Base-by-base conservation (phyloP, 2,888 invertebrate genomes). In the Heliconius ethilla region DNA sequence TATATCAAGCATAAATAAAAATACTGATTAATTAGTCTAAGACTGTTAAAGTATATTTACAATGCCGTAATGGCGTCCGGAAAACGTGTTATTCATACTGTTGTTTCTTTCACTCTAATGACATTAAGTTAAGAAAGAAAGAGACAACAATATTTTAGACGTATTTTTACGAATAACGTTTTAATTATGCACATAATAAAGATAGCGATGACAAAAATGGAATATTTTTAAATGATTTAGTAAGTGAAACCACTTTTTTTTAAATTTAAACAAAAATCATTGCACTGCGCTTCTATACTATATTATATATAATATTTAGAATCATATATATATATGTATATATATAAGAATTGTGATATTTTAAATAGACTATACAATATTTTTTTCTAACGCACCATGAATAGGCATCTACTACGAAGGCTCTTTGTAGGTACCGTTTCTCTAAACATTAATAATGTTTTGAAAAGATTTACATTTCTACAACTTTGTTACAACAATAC, bases 1-100 rank as follows among this genome's bases (percentile, higher is more conserved):
- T 93, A 94, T 84, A 91, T 89, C 88, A 92, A 90, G 88, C 88
- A 94, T 94, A 94, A 94, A 93, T 94, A 94, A 87, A 89, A 94
- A 94, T 94, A 94, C 94, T 94, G 94, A 87, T 94, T 91, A 89
- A 91, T 89, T 82, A 93, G 88, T 89, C 91, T 92, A 92, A 84
- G 82, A 80, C 85, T 89, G 92, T 77, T 84, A 82, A 82, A 86
- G 85, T 90, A 92, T 94, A 94, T 94, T 89, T 94, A 94, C 94
- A 94, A 79, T 82, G 79, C 78, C 79, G 93, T 93, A 93, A 79
- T 82, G 79, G 79, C 78, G 72, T 77, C 75, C 76, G 27, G 62
- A 75, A 72, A 77, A 22, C 3, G 6, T 29, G 25, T 29, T n/a
- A 65, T 51, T 72, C 62, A 72, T 59, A 0, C 33, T 37, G 11